Evolutionary conservation across 2,113 vertebrate species (phyloP), one percentile per base, ranked within the genome.

Genomic region (Chelonoidis abingdonii): DNA sequence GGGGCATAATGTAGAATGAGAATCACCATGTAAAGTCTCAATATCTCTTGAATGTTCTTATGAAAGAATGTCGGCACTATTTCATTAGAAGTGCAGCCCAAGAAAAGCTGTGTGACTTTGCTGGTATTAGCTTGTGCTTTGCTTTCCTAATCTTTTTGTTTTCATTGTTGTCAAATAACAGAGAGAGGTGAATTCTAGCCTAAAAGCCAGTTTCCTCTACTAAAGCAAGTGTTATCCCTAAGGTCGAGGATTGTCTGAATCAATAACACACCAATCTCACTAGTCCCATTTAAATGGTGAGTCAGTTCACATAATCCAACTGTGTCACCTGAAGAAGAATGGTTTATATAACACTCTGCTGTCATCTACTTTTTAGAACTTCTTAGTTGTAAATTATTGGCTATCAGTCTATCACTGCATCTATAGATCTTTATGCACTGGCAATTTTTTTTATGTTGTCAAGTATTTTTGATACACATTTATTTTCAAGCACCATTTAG

Each of bases 231-330:
- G 56, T 95, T 97, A 96, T 88, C 86, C 82, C 89, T 17, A 65
- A 95, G 95, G 96, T 97, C 96, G 97, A 98, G 96, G 95, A 96
- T 90, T 97, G 89, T 95, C 92, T 96, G 94, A 98, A 97, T 97
- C 96, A 98, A 97, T 96, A 98, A 86, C 81, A 89, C 49, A 95
- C 90, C 84, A 82, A 88, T 97, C 92, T 97, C 87, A 79, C 52
- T 27, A 94, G 91, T 92, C 49, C 83, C 95, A 97, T 98, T 96
- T 97, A 97, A 98, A 96, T 95, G 88, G 96, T 88, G 93, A 97
- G 86, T 96, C 91, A 95, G 95, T 96, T 97, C 93, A 97, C 82
- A 92, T 97, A 97, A 97, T 97, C 96, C 95, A 97, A 78, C 93
- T 94, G 90, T 88, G 93, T 98, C 97, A 97, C 81, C 75, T 78